A percentile compares a stretch with the other conserved stretches of the same genome.
Conservation (phyloP, 2,797 vertebrate genomes). For the Monodelphis domestica region DNA sequence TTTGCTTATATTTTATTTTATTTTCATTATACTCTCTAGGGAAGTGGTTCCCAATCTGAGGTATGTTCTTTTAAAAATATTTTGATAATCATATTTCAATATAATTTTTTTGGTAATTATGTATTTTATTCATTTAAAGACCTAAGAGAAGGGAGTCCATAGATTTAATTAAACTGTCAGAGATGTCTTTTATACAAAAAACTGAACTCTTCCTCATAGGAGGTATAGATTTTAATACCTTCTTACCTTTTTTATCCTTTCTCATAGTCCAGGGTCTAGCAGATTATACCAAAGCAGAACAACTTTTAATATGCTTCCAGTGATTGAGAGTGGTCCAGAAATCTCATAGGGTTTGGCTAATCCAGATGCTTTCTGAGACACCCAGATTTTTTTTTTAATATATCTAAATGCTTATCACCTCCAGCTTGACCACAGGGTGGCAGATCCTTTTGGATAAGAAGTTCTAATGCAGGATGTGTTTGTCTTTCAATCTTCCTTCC, state of each 20-base stretch:
- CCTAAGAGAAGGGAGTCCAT: background rate
- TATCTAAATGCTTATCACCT: background rate
- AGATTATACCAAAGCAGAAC: background rate
- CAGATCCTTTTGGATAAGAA: background rate
- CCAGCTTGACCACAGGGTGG: background rate
- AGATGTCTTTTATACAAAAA: background rate
- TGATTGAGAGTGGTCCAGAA: background rate
- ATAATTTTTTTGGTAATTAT: background rate
- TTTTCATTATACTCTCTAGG: background rate
- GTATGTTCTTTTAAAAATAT: background rate
- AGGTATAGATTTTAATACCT: background rate
- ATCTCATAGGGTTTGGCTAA: background rate
- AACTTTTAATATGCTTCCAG: background rate
- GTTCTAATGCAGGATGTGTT: background rate
- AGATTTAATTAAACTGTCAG: background rate
- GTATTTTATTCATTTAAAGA: background rate
- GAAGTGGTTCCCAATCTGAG: background rate
- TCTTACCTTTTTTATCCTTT: background rate
- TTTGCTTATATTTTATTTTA: background rate
- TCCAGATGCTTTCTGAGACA: background rate
- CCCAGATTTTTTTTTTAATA: background rate
- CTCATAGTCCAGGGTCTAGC: background rate
- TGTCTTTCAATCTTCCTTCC: background rate
- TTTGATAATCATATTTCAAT: background rate
- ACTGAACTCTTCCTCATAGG: background rate